These are phyloP conservation scores for Cepaea hortensis DNA, from an alignment of 2,888 invertebrate species.

Conservation along the genomic window DNA sequence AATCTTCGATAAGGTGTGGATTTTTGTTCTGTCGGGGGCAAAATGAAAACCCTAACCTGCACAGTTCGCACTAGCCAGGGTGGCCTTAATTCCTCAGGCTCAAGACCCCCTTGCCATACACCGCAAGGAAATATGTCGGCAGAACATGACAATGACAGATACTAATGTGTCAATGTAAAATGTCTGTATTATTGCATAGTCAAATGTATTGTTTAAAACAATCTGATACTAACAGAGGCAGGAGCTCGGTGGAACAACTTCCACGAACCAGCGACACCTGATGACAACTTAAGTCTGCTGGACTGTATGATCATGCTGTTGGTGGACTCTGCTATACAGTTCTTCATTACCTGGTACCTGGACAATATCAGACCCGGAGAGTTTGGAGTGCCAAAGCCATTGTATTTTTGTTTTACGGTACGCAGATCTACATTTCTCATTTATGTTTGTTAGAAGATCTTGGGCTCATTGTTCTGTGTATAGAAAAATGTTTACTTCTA, in stretches of 20 bases:
- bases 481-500: no score
- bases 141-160: no score
- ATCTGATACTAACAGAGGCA: conserved; percentile 58
- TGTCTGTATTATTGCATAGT: background rate
- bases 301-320: conserved; percentile 84
- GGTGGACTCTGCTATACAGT: conserved; percentile 83
- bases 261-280: conserved; percentile 80
- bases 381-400: conserved; percentile 87
- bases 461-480: no score
- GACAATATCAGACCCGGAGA: conserved; percentile 91
- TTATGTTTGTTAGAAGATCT: background rate
- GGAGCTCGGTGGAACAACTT: conserved; percentile 73
- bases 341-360: conserved; percentile 87
- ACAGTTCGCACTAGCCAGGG: no score
- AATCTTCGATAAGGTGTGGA: no score
- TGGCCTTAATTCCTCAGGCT: no score
- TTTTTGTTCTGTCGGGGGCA: no score
- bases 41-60: no score
- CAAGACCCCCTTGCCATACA: no score
- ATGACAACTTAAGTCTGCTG: conserved; percentile 82
- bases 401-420: conserved; percentile 87
- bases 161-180: no score
- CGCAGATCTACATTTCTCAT: conserved; percentile 45
- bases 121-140: no score
- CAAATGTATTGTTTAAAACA: background rate